These are phyloP conservation scores for Panthera tigris DNA, from an alignment of 2,113 vertebrate genomes.

Conservation along the genomic window DNA sequence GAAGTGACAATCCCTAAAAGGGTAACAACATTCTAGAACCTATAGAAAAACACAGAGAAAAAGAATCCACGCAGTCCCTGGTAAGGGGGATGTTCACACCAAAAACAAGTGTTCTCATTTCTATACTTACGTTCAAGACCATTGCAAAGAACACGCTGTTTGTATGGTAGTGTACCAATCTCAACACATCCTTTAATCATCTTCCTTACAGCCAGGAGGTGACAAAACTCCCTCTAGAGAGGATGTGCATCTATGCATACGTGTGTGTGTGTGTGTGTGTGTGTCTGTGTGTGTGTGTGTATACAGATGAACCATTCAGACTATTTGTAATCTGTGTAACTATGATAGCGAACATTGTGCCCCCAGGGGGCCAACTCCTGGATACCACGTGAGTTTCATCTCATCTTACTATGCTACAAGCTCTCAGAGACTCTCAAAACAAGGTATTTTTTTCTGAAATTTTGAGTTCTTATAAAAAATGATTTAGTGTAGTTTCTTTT, in stretches of 20 bases:
- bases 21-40: background rate
- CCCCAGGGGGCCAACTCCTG: background rate
- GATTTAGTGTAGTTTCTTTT: conserved; percentile 5
- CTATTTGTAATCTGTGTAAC: background rate
- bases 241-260: background rate
- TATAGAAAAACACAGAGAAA: background rate
- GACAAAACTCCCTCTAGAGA: background rate
- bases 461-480: background rate
- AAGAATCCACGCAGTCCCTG: background rate
- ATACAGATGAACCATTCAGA: background rate
- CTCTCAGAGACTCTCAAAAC: background rate
- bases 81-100: background rate
- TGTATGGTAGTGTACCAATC: background rate
- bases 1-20: background rate
- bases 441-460: conserved; percentile 36
- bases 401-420: background rate
- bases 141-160: background rate
- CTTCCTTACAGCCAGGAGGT: background rate
- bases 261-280: background rate
- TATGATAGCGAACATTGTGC: background rate
- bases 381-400: background rate
- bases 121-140: background rate
- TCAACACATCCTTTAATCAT: background rate
- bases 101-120: background rate
- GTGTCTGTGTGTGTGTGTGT: background rate